phyloP scores from a whole-genome alignment of 1,140 invertebrate species.

The Archivesica marissinica region DNA sequence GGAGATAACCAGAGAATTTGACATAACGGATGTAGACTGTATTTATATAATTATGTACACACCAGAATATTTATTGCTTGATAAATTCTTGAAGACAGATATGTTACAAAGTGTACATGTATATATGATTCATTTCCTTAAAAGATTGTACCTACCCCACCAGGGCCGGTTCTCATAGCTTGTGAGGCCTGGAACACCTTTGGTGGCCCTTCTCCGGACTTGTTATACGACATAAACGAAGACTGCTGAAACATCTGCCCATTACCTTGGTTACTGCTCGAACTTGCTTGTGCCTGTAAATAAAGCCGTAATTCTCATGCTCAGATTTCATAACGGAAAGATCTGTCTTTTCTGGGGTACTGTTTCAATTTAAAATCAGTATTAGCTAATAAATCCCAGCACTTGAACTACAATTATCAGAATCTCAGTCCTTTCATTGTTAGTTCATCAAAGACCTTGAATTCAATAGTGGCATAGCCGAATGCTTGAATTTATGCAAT shows the following conservation, averaged over 20 bases:
- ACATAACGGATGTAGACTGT: too few relatives aligned
- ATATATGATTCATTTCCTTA: not conserved
- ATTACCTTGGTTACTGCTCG: constrained; percentile 29
- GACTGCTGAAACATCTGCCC: constrained; percentile 42
- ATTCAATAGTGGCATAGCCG: too few relatives aligned
- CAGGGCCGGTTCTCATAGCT: constrained; percentile 36
- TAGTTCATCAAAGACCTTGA: too few relatives aligned
- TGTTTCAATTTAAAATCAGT: too few relatives aligned
- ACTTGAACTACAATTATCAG: too few relatives aligned
- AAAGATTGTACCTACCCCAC: constrained; percentile 29
- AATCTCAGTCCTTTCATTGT: too few relatives aligned
- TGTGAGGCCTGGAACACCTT: constrained; percentile 46
- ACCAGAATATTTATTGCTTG: not conserved
- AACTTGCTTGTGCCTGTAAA: constrained; percentile 24
- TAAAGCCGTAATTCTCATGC: too few relatives aligned
- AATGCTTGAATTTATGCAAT: too few relatives aligned
- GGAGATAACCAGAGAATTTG: too few relatives aligned
- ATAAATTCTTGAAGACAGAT: not conserved
- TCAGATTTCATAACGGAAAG: too few relatives aligned
- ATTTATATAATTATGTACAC: not conserved
- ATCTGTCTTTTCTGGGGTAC: too few relatives aligned
- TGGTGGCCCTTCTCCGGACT: constrained; percentile 34
- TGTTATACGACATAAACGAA: constrained; percentile 51
- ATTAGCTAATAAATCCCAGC: too few relatives aligned
- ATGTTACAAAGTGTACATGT: not conserved